Evolutionary conservation across 1,140 invertebrate genomes (phyloP).

Genomic region (Oscheius sp.): DNA sequence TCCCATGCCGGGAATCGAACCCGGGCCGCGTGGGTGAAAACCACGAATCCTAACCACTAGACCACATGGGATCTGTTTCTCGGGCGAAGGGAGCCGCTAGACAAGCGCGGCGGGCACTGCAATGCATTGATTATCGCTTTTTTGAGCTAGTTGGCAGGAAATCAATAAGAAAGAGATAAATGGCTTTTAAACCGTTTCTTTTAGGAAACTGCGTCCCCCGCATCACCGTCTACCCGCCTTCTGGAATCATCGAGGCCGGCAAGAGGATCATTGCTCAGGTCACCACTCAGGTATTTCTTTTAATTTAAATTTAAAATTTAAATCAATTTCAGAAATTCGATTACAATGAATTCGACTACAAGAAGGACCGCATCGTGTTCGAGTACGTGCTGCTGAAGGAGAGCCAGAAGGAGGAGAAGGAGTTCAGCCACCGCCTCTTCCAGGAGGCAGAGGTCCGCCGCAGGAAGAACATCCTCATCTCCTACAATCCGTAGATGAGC

Average conservation of each 20-base stretch:
- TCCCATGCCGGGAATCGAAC: constrained; percentile 81
- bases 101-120: too few species aligned
- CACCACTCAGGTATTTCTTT: neutral
- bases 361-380: constrained; percentile 13
- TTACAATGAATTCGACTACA: constrained; percentile 15
- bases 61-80: constrained; percentile 32
- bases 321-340: constrained; percentile 10
- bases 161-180: too few species aligned
- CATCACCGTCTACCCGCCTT: constrained; percentile 11
- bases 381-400: constrained; percentile 20
- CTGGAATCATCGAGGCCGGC: constrained; percentile 1
- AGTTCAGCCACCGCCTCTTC: constrained; percentile 4
- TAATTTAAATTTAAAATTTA: neutral
- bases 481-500: constrained; percentile 13
- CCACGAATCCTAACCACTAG: constrained; percentile 75
- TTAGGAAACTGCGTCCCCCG: constrained; percentile 17
- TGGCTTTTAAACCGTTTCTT: neutral
- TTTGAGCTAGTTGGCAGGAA: too few species aligned
- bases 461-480: constrained; percentile 21
- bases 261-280: neutral
- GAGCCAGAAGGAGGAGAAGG: neutral
- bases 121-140: too few species aligned
- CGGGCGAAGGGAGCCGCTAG: too few species aligned
- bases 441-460: neutral
- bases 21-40: constrained; percentile 78